These are phyloP conservation scores for Campylorhamphus procurvoides DNA, from an alignment of 2,113 vertebrate species.

Conservation along the genomic window DNA sequence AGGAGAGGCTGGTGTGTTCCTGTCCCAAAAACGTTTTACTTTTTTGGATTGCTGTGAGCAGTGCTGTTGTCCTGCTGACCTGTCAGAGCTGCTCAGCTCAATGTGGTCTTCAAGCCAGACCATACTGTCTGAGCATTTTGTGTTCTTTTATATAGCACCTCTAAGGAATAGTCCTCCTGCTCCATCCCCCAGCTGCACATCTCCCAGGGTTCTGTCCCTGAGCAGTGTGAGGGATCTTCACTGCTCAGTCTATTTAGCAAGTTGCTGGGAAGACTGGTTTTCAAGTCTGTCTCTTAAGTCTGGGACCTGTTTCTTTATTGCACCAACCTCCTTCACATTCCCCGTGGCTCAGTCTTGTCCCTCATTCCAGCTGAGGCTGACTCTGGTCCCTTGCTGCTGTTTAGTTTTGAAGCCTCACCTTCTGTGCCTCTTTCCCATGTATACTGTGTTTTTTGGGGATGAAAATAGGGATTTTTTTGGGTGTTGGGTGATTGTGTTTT, in stretches of 20 bases:
- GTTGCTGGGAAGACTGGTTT: neutral
- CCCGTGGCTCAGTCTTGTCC: neutral
- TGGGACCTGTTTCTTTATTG: neutral
- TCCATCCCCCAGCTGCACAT: neutral
- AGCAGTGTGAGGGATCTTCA: neutral
- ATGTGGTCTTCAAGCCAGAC: neutral
- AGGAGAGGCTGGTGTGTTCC: neutral
- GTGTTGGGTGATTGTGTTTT: neutral
- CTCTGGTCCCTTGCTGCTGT: neutral
- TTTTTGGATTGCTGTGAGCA: neutral
- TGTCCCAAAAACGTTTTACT: neutral
- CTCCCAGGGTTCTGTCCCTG: neutral
- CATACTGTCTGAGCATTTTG: neutral
- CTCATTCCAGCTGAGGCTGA: neutral
- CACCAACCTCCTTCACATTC: neutral
- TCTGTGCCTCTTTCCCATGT: neutral
- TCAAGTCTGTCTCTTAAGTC: neutral
- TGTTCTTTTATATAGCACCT: neutral
- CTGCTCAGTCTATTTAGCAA: neutral
- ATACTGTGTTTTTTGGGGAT: accelerated
- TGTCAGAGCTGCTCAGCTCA: neutral
- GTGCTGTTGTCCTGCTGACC: neutral
- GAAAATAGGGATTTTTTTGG: neutral
- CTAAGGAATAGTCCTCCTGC: neutral
- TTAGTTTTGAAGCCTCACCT: neutral